phyloP scores from a whole-genome alignment of 2,113 vertebrate genomes.

The Notarius lentiginosus region DNA sequence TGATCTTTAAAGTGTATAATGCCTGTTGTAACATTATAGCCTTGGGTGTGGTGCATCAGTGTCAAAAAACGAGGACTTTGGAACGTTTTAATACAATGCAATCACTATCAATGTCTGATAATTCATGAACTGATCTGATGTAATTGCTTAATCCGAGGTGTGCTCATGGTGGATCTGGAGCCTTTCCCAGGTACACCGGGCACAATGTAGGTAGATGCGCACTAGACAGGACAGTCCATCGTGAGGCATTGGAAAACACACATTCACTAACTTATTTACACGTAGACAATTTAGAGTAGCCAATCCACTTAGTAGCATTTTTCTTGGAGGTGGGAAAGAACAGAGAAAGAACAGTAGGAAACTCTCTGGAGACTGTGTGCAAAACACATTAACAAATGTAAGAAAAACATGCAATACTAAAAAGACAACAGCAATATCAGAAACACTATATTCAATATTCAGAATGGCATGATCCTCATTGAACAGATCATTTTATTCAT shows the following conservation, averaged over 20 bases:
- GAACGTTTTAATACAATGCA: neutral
- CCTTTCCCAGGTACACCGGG: neutral
- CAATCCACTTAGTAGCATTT: neutral
- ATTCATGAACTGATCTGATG: neutral
- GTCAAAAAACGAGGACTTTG: neutral
- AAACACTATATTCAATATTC: too few species aligned
- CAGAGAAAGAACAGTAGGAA: too few species aligned
- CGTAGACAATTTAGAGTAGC: neutral
- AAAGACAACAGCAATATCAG: too few species aligned
- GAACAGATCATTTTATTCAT: too few species aligned
- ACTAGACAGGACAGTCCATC: neutral
- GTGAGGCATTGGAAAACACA: neutral
- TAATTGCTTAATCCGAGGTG: neutral
- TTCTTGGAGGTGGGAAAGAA: neutral
- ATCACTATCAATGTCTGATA: neutral
- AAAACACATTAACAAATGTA: neutral
- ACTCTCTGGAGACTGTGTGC: neutral
- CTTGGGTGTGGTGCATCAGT: neutral
- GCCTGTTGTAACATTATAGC: neutral
- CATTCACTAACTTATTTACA: neutral
- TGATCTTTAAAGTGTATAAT: neutral
- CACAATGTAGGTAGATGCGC: neutral
- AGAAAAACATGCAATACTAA: neutral
- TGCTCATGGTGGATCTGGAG: neutral
- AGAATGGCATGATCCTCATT: too few species aligned